Base-by-base conservation (phyloP, 1,140 invertebrate species). In the Papilio helenus region DNA sequence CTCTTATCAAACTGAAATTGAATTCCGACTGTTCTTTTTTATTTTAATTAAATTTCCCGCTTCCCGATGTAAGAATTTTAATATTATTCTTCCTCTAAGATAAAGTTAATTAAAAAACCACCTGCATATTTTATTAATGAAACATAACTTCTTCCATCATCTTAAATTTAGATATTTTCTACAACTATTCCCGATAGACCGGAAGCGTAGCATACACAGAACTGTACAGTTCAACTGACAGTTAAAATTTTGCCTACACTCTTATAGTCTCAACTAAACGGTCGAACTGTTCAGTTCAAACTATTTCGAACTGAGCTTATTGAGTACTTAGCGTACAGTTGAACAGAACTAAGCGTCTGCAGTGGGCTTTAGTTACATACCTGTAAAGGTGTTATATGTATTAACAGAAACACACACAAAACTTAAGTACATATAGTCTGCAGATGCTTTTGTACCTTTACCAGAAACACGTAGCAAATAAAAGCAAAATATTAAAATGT, bases 401-500 rank as follows among this genome's bases (percentile, higher is more conserved):
- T 39, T 39, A 39, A 5, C 34, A 39, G 34, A 39, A 39, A 39
- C 5, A 39, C 34, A 39, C 34, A 39, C 29, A 18, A 20, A n/a
- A 20, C n/a, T 23, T 26, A 61, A 12, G 7, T 12, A 61, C 55
- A 61, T 61, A 12, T 61, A 7, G 61, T 29, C 61, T 68, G 58
- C 26, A 29, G 26, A 18, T 68, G 14, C 16, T 16, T 34, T 68
- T 29, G 23, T 65, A 29, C 61, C 23, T 68, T 68, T 29, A 44
- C 42, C 44, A 74, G 72, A 76, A 76, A 34, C 74, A 76, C 74
- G 74, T 76, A 34, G 8, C n/a, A 44, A 74, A 74, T 74, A 74
- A 74, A 74, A 74, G 58, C 4, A 7, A 79, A 80, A 83, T 81
- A 79, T 81, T 83, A 79, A 83, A 83, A 76, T 55, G 34, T 79